Percentiles rank a stretch among this genome's conserved stretches.
These are phyloP conservation scores for Drosophila serrata DNA, from an alignment of 1,140 invertebrate species.

Conservation along the genomic window DNA sequence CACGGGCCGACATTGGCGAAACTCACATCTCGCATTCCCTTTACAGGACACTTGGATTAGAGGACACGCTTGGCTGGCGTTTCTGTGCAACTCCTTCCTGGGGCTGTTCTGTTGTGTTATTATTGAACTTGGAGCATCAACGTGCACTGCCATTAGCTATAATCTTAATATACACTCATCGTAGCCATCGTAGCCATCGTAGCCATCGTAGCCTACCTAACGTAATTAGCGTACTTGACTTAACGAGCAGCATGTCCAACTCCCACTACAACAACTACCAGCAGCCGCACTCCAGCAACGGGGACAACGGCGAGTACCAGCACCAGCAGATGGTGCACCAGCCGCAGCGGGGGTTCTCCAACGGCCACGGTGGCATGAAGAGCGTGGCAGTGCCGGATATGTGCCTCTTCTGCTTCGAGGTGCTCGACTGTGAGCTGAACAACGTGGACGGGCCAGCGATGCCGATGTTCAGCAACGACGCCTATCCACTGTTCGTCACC, in stretches of 20 bases:
- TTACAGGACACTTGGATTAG: constrained; percentile 43
- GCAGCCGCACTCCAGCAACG: constrained; percentile 63
- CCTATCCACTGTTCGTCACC: constrained; percentile 98
- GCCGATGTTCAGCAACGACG: constrained; percentile 96
- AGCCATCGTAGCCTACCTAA: constrained; percentile 45
- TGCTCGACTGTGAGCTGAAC: constrained; percentile 96
- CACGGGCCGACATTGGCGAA: not conserved
- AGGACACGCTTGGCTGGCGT: constrained; percentile 70
- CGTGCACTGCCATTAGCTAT: constrained; percentile 81
- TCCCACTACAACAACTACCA: constrained; percentile 76
- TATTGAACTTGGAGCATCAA: constrained; percentile 74
- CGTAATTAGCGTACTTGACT: constrained; percentile 57
- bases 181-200: constrained; percentile 24
- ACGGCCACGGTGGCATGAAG: constrained; percentile 64
- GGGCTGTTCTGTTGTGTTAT: constrained; percentile 72
- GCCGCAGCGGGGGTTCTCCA: constrained; percentile 61
- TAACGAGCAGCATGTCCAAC: constrained; percentile 67
- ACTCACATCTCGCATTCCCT: not conserved
- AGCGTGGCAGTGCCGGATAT: constrained; percentile 96
- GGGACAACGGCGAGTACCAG: constrained; percentile 58
- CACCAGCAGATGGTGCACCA: constrained; percentile 72
- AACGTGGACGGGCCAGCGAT: constrained; percentile 95
- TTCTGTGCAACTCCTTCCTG: constrained; percentile 60
- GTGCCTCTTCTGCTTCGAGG: constrained; percentile 99
- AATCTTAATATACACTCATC: constrained; percentile 48